Evolutionary conservation across 1,140 invertebrate genomes (phyloP).

Genomic region (Anoplolepis gracilipes): DNA sequence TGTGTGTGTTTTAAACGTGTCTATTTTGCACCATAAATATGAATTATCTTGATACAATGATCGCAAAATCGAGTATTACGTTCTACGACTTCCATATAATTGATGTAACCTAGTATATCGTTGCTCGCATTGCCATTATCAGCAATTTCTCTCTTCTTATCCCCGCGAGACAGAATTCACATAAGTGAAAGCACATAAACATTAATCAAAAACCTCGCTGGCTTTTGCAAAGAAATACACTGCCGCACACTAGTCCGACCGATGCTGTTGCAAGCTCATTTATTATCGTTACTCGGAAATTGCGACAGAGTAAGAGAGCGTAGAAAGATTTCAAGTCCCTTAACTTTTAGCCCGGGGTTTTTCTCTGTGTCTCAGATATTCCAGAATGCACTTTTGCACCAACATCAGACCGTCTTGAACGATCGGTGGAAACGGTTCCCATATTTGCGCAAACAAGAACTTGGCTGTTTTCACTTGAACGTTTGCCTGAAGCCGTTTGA

Average conservation of each 20-base stretch:
- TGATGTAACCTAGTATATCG: not conserved
- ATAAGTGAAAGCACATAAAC: constrained; percentile 30
- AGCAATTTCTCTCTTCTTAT: not conserved
- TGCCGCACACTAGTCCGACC: not conserved
- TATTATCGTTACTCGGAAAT: constrained; percentile 58
- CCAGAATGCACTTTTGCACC: constrained; percentile 8
- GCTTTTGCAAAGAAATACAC: constrained; percentile 37
- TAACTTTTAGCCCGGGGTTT: not conserved
- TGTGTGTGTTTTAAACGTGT: not conserved
- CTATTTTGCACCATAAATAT: not conserved
- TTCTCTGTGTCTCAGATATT: not conserved
- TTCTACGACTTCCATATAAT: not conserved
- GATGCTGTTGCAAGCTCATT: constrained; percentile 33
- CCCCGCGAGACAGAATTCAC: not conserved
- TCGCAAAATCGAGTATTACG: not conserved
- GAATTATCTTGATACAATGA: not conserved
- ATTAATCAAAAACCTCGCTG: constrained; percentile 39
- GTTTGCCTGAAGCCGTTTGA: constrained; percentile 31
- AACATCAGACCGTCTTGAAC: constrained; percentile 37
- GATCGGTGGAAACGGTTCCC: constrained; percentile 17
- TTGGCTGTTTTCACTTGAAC: not conserved
- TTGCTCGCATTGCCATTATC: constrained; percentile 18
- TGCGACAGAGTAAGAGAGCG: constrained; percentile 5
- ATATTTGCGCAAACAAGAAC: constrained; percentile 51
- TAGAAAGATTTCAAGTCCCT: constrained; percentile 24